Evolutionary conservation across 2,113 vertebrate species (phyloP).

Genomic region (Mixornis gularis): DNA sequence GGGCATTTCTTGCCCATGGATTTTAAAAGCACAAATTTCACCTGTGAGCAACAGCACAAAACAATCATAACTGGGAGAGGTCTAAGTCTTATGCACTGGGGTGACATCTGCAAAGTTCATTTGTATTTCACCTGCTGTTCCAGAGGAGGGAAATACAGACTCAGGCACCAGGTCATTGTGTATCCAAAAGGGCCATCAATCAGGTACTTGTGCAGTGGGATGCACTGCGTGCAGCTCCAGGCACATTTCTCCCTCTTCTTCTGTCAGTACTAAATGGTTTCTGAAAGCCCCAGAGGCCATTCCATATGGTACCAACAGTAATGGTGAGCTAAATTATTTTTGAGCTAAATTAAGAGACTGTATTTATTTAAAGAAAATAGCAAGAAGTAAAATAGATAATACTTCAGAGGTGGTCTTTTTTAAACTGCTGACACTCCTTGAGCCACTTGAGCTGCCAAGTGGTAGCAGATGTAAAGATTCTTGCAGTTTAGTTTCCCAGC

Average conservation of each 20-base stretch:
- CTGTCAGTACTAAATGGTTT: neutral
- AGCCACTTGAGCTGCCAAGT: neutral
- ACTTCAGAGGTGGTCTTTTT: neutral
- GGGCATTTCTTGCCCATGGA: slow-evolving; percentile 87
- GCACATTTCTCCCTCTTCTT: neutral
- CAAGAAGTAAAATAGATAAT: neutral
- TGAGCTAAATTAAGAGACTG: neutral
- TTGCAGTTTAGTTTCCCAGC: neutral
- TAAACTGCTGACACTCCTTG: neutral
- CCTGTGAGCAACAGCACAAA: slow-evolving; percentile 70
- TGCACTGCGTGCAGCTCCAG: rapidly evolving
- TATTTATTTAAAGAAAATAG: neutral
- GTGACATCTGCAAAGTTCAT: neutral
- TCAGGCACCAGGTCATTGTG: neutral
- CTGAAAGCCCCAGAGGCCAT: neutral
- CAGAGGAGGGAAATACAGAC: neutral
- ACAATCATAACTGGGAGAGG: neutral
- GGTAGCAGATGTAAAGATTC: neutral
- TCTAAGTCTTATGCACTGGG: neutral
- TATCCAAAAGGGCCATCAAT: neutral
- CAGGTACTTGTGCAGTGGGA: rapidly evolving
- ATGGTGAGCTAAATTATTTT: rapidly evolving
- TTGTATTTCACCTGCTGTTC: neutral
- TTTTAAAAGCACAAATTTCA: slow-evolving; percentile 96
- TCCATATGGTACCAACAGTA: neutral